Evolutionary conservation across 1,140 invertebrate species (phyloP).

Genomic region (Arion vulgaris): DNA sequence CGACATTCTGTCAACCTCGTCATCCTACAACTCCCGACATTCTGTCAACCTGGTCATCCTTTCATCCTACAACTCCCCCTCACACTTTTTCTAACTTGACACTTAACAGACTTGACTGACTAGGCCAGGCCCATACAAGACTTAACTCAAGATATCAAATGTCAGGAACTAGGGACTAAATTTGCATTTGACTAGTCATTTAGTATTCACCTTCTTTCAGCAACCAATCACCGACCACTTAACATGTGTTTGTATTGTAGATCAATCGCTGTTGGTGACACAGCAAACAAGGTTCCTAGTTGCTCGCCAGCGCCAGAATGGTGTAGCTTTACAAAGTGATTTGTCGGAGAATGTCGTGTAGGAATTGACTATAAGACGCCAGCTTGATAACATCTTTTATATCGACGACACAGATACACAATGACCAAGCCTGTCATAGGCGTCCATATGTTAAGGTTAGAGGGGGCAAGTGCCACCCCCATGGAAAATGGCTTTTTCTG

Average conservation of each 20-base stretch:
- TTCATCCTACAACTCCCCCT: no score
- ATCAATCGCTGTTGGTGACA: constrained; percentile 19
- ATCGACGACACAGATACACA: background rate
- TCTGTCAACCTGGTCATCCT: no score
- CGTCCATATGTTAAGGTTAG: no score
- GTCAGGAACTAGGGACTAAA: background rate
- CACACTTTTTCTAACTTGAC: no score
- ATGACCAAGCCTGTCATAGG: no score
- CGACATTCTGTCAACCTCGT: no score
- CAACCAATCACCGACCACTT: constrained; percentile 28
- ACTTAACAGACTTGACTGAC: background rate
- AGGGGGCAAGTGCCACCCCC: no score
- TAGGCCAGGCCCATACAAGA: background rate
- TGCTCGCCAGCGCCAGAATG: background rate
- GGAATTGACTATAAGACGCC: background rate
- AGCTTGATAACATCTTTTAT: background rate
- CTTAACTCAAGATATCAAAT: background rate
- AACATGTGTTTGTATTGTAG: constrained; percentile 27
- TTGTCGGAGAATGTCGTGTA: background rate
- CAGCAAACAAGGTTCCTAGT: background rate
- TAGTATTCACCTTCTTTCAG: background rate
- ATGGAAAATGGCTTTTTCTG: no score
- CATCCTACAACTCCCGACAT: no score
- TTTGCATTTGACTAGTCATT: background rate
- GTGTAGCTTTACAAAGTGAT: background rate